Evolutionary conservation across 2,113 vertebrate genomes (phyloP), one percentile per base, ranked within the genome.

Genomic region (Irena cyanogastra): DNA sequence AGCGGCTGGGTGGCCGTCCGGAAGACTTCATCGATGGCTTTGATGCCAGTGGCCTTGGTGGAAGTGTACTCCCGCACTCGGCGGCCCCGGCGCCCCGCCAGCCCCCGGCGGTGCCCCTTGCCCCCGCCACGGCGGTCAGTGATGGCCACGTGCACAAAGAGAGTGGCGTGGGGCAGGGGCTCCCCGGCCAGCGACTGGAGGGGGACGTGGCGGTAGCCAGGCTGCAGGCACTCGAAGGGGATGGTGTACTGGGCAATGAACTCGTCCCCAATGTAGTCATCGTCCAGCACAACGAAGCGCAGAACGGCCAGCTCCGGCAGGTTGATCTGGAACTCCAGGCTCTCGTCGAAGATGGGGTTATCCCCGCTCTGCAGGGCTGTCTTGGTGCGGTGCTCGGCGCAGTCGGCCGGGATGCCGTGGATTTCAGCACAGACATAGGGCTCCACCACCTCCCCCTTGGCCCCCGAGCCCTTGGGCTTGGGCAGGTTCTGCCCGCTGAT

Each of bases 181-280:
- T 99, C 99, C 26, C 99, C 99, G 0, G 98, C 98, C 74, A 99
- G 97, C 9, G 98, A 99, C 72, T 99, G 99, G 11, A 99, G 97
- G 7, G 99, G 99, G 64, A 99, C 98, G 0, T 99, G 99, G 79
- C 99, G 98, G 89, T 99, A 99, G 69, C 99, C 99, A 1, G 98
- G 98, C 95, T 99, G 99, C 95, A 99, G 97, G 97, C 99, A 99
- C 97, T 99, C 99, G 8, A 99, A 99, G 19, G 99, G 99, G 79
- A 99, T 99, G 81, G 99, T 99, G 97, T 99, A 99, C 97, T 99
- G 99, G 80, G 98, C 99, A 11, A 99, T 99, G 96, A 99, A 99
- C 95, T 99, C 99, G 0, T 99, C 99, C 30, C 99, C 99, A 0
- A 99, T 99, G 97, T 99, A 99, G 95, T 99, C 99, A 1, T 99